A percentile compares a stretch with the other conserved stretches of the same genome.
phyloP scores from a whole-genome alignment of 2,888 invertebrate genomes.

The Amphipoea lucens region DNA sequence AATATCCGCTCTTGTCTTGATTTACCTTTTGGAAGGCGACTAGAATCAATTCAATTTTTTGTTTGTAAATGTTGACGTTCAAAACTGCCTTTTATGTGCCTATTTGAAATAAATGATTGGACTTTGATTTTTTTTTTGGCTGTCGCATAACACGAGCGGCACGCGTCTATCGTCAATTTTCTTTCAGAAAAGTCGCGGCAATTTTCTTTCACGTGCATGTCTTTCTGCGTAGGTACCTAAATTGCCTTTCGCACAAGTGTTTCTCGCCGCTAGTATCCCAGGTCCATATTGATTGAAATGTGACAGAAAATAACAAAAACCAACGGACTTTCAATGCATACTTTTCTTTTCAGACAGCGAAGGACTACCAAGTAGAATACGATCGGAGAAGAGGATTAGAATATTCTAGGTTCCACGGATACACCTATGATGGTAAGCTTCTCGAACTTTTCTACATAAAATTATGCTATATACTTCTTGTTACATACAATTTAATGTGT shows the following conservation, averaged over 20 bases:
- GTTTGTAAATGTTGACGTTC: no score
- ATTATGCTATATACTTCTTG: not conserved
- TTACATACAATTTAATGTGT: not conserved
- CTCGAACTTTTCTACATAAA: not conserved
- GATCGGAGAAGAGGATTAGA: slow-evolving; percentile 94
- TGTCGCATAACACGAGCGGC: no score
- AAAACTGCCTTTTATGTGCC: no score
- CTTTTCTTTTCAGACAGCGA: slow-evolving; percentile 93
- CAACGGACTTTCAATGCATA: not conserved
- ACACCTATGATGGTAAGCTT: slow-evolving; percentile 97
- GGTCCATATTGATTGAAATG: not conserved
- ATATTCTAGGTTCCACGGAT: slow-evolving; percentile 98
- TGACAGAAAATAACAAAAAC: not conserved
- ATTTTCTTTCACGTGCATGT: not conserved
- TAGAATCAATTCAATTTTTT: no score
- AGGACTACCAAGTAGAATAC: slow-evolving; percentile 96
- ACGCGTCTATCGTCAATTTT: no score
- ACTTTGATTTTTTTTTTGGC: no score
- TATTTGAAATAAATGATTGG: no score
- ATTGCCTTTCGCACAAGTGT: not conserved
- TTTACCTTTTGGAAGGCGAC: no score
- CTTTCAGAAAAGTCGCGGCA: no score
- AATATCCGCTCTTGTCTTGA: not conserved
- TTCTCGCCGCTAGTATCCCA: no score
- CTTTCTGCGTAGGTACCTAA: no score